These are phyloP conservation scores for Galago senegalensis DNA, from an alignment of 2,797 vertebrate genomes.

Conservation along the genomic window DNA sequence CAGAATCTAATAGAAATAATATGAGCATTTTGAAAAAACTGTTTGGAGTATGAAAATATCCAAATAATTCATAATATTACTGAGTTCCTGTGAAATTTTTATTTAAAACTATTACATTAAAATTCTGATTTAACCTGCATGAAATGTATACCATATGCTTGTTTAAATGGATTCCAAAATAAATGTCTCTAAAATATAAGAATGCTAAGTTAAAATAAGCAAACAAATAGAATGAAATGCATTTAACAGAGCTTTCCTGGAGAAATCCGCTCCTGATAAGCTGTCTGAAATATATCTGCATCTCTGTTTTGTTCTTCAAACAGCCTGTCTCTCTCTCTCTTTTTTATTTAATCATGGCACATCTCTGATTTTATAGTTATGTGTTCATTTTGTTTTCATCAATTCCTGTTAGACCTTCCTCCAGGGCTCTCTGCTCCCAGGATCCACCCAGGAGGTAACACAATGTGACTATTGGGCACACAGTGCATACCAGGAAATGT, in stretches of 20 bases:
- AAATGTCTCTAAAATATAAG: not conserved
- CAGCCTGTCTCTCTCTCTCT: not conserved
- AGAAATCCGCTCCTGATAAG: not conserved
- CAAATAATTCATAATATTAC: conserved; percentile 11
- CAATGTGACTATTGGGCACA: not conserved
- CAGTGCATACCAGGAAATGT: not conserved
- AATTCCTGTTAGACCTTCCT: not conserved
- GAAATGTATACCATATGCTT: not conserved
- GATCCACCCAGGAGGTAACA: not conserved
- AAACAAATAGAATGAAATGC: not conserved
- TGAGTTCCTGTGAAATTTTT: conserved; percentile 8
- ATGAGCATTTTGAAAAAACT: not conserved
- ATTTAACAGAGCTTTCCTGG: not conserved
- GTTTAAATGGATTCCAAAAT: conserved; percentile 21
- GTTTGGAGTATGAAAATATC: not conserved
- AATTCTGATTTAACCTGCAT: not conserved
- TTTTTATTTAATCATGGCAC: not conserved
- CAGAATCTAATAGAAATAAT: not conserved
- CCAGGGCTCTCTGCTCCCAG: not conserved
- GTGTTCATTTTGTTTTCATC: not conserved
- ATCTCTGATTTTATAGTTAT: not conserved
- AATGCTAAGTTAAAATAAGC: conserved; percentile 38
- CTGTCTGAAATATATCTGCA: not conserved
- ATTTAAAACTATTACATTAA: conserved; percentile 20
- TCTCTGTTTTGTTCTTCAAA: not conserved